A percentile compares a stretch with the other conserved stretches of the same genome.
Conservation (phyloP, 2,797 vertebrate species). For the Bufotes viridis region DNA sequence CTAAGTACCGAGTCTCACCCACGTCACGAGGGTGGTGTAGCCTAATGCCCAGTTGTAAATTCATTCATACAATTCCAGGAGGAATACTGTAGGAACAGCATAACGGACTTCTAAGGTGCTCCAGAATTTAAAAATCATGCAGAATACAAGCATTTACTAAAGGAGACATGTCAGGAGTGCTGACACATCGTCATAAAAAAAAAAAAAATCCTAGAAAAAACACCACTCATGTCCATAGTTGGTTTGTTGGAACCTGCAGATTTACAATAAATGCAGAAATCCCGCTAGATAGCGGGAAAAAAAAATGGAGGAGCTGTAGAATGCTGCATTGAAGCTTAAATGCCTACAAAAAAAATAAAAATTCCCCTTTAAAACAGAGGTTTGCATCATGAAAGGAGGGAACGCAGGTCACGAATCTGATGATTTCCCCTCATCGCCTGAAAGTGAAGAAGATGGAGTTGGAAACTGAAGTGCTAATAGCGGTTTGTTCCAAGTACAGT, state of each 20-base stretch:
- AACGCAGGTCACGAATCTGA: constrained; percentile 1
- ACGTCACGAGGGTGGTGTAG: too few species aligned
- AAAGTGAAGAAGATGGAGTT: constrained; percentile 19
- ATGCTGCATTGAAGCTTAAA: neutral
- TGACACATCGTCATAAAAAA: neutral
- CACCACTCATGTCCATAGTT: neutral
- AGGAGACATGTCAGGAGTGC: neutral
- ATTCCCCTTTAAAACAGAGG: neutral
- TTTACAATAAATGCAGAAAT: neutral
- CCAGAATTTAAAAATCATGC: neutral
- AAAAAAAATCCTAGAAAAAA: too few species aligned
- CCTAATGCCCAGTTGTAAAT: too few species aligned
- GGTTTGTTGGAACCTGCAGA: neutral
- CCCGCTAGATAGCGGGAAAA: too few species aligned
- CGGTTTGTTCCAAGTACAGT: constrained; percentile 7
- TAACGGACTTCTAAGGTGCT: neutral
- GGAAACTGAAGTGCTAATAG: constrained; percentile 47
- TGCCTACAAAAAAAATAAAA: neutral
- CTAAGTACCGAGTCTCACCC: too few species aligned
- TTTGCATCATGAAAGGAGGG: neutral
- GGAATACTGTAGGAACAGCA: neutral
- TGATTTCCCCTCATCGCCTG: neutral
- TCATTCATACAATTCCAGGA: neutral
- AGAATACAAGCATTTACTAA: too few species aligned
- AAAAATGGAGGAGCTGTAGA: neutral